Evolutionary conservation across 2,797 vertebrate species (phyloP).

Genomic region (Rhinoraja longicauda): DNA sequence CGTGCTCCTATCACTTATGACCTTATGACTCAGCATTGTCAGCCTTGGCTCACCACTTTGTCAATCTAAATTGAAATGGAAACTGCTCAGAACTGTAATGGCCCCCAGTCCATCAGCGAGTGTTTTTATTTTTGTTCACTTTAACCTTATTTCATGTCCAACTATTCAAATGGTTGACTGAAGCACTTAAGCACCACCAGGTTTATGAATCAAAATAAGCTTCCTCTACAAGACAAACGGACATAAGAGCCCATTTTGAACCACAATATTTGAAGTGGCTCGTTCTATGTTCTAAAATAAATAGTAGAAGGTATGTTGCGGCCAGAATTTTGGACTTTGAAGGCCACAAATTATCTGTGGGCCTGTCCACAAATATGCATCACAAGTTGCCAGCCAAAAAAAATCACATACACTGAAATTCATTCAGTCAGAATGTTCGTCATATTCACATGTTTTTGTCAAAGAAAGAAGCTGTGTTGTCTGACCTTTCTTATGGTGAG

Average conservation of each 20-base stretch:
- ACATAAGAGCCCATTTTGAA: background rate
- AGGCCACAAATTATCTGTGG: background rate
- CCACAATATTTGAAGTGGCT: slow-evolving; percentile 16
- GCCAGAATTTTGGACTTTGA: background rate
- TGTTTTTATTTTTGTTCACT: background rate
- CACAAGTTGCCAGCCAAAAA: background rate
- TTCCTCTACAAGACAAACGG: background rate
- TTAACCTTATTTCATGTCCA: background rate
- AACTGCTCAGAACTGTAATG: background rate
- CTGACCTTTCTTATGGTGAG: background rate
- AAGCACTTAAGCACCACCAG: background rate
- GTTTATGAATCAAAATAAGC: background rate
- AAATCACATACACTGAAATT: background rate
- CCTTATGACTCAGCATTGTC: no score
- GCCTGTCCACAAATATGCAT: background rate
- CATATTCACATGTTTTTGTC: background rate
- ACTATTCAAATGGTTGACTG: slow-evolving; percentile 5
- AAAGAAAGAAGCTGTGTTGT: background rate
- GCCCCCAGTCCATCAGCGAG: background rate
- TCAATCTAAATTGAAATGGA: background rate
- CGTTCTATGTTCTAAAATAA: background rate
- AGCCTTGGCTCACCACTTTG: background rate
- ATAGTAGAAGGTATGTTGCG: background rate
- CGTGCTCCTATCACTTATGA: no score
- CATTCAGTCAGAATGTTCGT: background rate